Evolutionary conservation across 2,797 vertebrate species (phyloP), one percentile per base, ranked within the genome.

Genomic region (Pseudochromis fuscus): DNA sequence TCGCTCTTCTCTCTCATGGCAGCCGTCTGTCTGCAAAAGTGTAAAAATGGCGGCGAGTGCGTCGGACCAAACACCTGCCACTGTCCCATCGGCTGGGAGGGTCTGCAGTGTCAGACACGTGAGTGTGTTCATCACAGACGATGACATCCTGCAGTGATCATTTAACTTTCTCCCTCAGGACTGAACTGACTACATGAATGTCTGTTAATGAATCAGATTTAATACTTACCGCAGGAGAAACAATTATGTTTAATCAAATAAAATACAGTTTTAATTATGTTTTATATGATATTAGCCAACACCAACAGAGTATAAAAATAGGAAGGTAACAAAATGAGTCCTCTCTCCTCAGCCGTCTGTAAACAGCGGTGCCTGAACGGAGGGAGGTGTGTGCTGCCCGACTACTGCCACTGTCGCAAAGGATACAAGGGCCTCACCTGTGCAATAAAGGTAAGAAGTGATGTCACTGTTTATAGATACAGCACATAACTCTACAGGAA

Each of bases 11-110:
- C 44, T 64, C 35, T 53, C 21, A 1, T 63, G 67, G 15, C 75
- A 97, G 96, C 96, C 1, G 75, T 95, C 82, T 98, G 97, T 77
- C 91, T 96, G 84, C 96, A 96, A 81, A 96, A 94, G 72, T 98
- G 96, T 89, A 95, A 86, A 87, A 96, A 96, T 1, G 95, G 94
- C 2, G 96, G 96, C 0, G 96, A 97, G 69, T 98, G 96, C 69
- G 86, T 97, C 19, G 95, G 95, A 73, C 95, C 95, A 0, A 94
- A 91, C 61, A 93, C 91, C 0, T 97, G 97, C 52, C 94, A 94
- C 21, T 98, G 97, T 67, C 87, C 91, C n/a, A 8, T 66, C 0
- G 91, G 94, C 45, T 97, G 96, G 97, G 96, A 96, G 82, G 96
- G 96, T 55, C 79, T 89, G 13, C 94, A 94, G 66, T 97, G 97